Base-by-base conservation (phyloP, 2,888 invertebrate genomes). In the Ichneumon xanthorius region DNA sequence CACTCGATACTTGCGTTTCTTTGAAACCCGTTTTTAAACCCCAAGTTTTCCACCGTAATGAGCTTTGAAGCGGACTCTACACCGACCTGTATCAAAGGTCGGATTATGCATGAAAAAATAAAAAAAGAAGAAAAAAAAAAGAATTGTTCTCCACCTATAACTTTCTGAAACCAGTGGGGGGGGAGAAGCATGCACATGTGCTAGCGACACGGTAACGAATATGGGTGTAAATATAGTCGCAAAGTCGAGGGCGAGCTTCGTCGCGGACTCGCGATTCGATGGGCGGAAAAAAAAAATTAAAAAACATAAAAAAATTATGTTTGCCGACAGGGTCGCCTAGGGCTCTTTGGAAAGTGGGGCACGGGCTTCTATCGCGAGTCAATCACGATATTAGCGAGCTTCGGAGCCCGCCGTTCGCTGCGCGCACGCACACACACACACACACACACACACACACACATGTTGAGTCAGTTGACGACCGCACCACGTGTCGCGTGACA, bases 331-430 rank as follows among this genome's bases (percentile, higher is more conserved):
- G 68, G 71, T 58, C 70, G 63, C 55, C 61, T 11, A 72, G 33
- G 72, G 71, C 33, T 16, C 55, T 68, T 80, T 26, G 61, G 55
- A 85, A 88, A 88, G 68, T 88, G 82, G 87, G 82, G 78, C 87
- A 84, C 84, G 72, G 65, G 82, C 82, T 75, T 40, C 82, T 87
- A 88, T 88, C 87, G 85, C 82, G 82, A 88, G 85, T 88, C 88
- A 87, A 89, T 89, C 88, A 84, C 84, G 86, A 88, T 88, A 89
- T 89, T 86, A 88, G 85, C 78, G 82, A 86, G 85, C 79, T 61
- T 71, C 33, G n/a, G 45, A 71, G 22, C 48, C 71, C 22, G n/a
- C 11, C 63, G 22, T 40, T n/a, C 19, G 63, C 30, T 16, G n/a
- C 55, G 26, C 40, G 19, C 48, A 5, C 48, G 2, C 30, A 22